phyloP scores from a whole-genome alignment of 1,140 invertebrate genomes.

The Aphis craccivora region DNA sequence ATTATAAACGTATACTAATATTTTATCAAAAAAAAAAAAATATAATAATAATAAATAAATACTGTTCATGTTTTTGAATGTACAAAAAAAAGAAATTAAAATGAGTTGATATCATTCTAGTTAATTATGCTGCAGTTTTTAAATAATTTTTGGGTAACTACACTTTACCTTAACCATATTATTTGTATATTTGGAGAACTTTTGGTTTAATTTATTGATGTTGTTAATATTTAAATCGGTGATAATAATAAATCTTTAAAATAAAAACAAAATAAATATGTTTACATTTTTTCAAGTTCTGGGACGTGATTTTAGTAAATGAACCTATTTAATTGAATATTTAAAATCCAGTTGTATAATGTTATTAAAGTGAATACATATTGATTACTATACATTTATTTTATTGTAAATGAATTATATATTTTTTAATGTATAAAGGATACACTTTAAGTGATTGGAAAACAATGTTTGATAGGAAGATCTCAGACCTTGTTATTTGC shows the following conservation, averaged over 20 bases:
- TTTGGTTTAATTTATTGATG: neutral
- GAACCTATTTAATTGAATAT: neutral
- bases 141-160: neutral
- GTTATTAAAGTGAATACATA: neutral
- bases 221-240: neutral
- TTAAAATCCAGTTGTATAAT: neutral
- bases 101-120: neutral
- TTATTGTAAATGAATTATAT: neutral
- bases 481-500: neutral
- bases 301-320: neutral
- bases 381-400: neutral
- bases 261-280: neutral
- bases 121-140: neutral
- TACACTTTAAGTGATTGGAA: neutral
- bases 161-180: neutral
- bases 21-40: no score
- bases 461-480: neutral
- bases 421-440: no score
- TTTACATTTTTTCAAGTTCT: neutral
- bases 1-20: no score
- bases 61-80: neutral
- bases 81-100: neutral
- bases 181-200: neutral
- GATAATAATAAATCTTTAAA: neutral
- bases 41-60: no score